These are phyloP conservation scores for Zaprionus tsacasi DNA, from an alignment of 1,140 invertebrate species.

Conservation along the genomic window DNA sequence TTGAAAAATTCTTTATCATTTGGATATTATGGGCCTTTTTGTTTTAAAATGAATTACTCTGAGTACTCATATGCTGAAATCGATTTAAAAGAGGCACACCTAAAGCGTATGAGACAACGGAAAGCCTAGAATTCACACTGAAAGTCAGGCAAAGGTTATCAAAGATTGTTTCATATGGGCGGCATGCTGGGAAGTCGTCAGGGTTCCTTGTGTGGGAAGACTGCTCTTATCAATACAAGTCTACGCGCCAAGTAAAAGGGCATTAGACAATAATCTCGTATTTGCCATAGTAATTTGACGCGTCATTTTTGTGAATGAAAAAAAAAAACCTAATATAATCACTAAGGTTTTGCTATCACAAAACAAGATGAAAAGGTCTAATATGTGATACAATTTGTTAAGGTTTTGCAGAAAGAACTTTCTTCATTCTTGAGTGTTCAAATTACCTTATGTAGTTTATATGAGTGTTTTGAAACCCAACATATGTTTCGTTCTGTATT, in stretches of 20 bases:
- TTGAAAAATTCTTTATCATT: conserved; percentile 43
- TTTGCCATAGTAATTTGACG: conserved; percentile 72
- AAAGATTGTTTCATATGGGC: conserved; percentile 49
- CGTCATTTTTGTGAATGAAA: conserved; percentile 74
- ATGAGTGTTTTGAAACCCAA: too few species aligned
- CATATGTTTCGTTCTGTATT: too few species aligned
- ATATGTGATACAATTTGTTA: too few species aligned
- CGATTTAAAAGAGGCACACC: conserved; percentile 64
- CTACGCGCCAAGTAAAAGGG: conserved; percentile 29
- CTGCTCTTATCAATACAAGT: conserved; percentile 56
- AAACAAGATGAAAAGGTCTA: not conserved
- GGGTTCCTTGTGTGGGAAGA: conserved; percentile 71
- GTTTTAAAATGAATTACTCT: conserved; percentile 62
- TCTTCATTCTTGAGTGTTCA: too few species aligned
- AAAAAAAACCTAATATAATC: conserved; percentile 15
- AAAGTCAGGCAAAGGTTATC: conserved; percentile 72
- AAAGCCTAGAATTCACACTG: conserved; percentile 61
- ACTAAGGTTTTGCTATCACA: not conserved
- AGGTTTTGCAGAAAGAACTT: too few species aligned
- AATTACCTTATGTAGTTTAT: too few species aligned
- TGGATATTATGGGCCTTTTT: conserved; percentile 48
- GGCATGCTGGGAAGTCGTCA: conserved; percentile 47
- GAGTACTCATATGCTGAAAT: conserved; percentile 53
- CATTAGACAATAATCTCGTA: conserved; percentile 48
- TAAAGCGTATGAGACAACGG: conserved; percentile 56